Base-by-base conservation (phyloP, 64 coral and sea anemone genomes). In the Hydrozoanthus tunicans region DNA sequence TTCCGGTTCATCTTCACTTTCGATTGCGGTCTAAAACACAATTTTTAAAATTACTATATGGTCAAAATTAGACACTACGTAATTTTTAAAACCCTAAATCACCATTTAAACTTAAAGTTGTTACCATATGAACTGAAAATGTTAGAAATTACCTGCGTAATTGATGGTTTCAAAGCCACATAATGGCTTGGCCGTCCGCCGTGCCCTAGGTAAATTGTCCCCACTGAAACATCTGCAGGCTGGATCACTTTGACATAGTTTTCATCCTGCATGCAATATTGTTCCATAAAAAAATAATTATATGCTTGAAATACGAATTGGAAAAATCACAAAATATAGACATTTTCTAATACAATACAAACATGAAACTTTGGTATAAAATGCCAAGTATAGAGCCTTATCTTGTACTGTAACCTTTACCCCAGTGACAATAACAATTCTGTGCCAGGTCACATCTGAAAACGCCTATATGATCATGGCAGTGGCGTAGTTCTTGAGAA, bases 261-360 rank as follows among this genome's bases (percentile, higher is more conserved):
- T 9, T 81, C 17, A 59, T 81, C 79, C 58, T 81, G 79, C 15
- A 81, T 9, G 13, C 24, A n/a, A n/a, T 58, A 79, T 14, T 79
- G 54, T 59, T 58, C 11, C n/a, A 7, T 26, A 25, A 73, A 43
- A 20, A 73, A 8, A 9, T 51, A 43, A 73, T 73, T 43, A 73
- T 20, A 20, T 51, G 9, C 70, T 51, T 73, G 11, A 64, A 10
- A 9, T 64, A 9, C 62, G 62, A 64, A 10, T 73, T 80, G 5
- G 1, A 62, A 63, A 81, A 62, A 59, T 62, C 14, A 25, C 17
- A 62, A 81, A 81, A 58, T 58, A 23, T 79, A 67, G 64, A 74
- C 54, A 54, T 78, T 78, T 78, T 78, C 14, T 78, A 53, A 78
- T 53, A 77, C 2, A 77, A 77, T 6, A 77, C 73, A 27, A 77